A percentile compares a stretch with the other conserved stretches of the same genome.
These are phyloP conservation scores for Ophion slaviceki DNA, from an alignment of 2,888 invertebrate genomes.

Conservation along the genomic window DNA sequence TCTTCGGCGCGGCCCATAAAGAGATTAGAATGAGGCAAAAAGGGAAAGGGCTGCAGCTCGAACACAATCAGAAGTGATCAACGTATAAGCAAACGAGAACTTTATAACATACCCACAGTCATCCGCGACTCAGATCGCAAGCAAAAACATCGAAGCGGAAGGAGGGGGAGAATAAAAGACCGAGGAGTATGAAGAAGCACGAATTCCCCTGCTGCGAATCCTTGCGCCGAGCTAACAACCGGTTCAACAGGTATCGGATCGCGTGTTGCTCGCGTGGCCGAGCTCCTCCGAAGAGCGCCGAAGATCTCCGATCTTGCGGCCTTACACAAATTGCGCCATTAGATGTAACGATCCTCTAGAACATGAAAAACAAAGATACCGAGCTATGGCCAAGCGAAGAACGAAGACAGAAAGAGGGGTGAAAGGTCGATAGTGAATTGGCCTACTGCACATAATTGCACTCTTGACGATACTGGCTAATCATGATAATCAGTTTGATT, in stretches of 20 bases:
- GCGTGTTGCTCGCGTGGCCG: slow-evolving; percentile 84
- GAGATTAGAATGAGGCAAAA: slow-evolving; percentile 32
- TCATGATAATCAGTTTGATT: background rate
- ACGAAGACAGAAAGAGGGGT: background rate
- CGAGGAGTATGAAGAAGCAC: slow-evolving; percentile 44
- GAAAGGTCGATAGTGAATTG: slow-evolving; percentile 35
- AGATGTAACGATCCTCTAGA: slow-evolving; percentile 68
- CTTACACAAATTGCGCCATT: slow-evolving; percentile 82
- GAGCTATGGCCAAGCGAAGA: background rate
- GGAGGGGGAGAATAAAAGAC: slow-evolving; percentile 32
- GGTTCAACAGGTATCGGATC: slow-evolving; percentile 79
- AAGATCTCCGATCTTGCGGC: slow-evolving; percentile 74
- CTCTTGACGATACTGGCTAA: background rate
- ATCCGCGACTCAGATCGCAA: slow-evolving; percentile 11
- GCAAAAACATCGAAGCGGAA: slow-evolving; percentile 20
- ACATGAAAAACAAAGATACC: slow-evolving; percentile 33
- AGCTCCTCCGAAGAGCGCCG: slow-evolving; percentile 75
- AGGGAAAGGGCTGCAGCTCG: slow-evolving; percentile 51
- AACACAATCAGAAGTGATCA: slow-evolving; percentile 59
- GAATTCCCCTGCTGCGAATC: slow-evolving; percentile 57
- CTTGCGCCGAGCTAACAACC: slow-evolving; percentile 66
- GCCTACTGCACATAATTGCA: background rate
- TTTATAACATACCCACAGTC: background rate
- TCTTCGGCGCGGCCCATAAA: background rate
- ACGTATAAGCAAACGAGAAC: slow-evolving; percentile 1